A percentile compares a stretch with the other conserved stretches of the same genome.
phyloP scores from a whole-genome alignment of 30 jellyfish, hydroid and myxozoan genomes.

The Catostylus mosaicus region DNA sequence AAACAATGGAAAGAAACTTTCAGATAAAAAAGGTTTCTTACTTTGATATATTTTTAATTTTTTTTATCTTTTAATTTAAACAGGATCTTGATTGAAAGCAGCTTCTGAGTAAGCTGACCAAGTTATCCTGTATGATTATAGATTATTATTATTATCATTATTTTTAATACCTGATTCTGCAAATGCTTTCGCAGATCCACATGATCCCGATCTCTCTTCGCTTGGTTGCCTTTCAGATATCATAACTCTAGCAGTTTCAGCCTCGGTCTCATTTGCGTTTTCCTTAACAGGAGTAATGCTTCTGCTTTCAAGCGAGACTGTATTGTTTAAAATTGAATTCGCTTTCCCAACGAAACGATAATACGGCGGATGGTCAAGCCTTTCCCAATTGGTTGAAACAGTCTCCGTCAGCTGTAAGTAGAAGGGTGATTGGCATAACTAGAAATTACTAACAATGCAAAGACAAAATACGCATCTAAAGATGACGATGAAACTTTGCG shows the following conservation, averaged over 20 bases:
- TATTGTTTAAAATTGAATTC: constrained; percentile 27
- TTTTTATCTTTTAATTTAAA: no score
- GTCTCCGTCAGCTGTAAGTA: constrained; percentile 85
- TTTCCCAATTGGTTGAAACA: constrained; percentile 90
- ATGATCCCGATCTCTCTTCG: constrained; percentile 83
- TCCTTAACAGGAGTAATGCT: constrained; percentile 58
- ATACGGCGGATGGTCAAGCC: constrained; percentile 93
- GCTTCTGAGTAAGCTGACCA: no score
- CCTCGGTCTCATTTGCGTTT: constrained; percentile 43
- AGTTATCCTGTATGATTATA: no score
- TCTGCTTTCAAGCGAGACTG: constrained; percentile 51
- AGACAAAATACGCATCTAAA: no score
- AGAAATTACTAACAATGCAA: no score
- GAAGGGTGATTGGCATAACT: no score
- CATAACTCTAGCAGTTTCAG: constrained; percentile 44
- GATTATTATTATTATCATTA: no score
- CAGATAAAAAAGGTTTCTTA: no score
- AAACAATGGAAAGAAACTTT: no score
- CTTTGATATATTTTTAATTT: no score
- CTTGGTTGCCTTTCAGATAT: constrained; percentile 47
- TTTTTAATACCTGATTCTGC: constrained; percentile 98
- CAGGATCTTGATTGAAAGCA: no score
- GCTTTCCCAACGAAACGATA: constrained; percentile 61
- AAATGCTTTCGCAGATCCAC: constrained; percentile 94
- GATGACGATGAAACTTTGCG: no score